Evolutionary conservation across 2,888 invertebrate genomes (phyloP).

Genomic region (Brachyptera risi): DNA sequence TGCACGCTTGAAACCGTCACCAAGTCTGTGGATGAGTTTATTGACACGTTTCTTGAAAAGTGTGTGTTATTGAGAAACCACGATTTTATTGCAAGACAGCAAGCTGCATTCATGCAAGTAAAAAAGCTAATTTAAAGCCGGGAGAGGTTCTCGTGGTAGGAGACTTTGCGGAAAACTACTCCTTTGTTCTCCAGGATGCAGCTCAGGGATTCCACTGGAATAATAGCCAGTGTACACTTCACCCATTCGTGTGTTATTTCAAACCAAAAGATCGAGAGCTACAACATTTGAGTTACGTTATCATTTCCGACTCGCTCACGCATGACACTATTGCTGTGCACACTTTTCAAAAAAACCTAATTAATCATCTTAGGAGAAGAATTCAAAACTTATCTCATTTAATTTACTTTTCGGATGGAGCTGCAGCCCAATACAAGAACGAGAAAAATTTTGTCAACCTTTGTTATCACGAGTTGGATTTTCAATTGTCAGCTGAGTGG

Average conservation of each 20-base stretch:
- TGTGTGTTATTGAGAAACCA: background rate
- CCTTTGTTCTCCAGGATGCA: slow-evolving; percentile 19
- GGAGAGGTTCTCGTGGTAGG: slow-evolving; percentile 1
- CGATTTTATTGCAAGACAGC: slow-evolving; percentile 7
- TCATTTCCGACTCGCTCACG: slow-evolving; percentile 31
- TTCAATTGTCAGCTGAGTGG: slow-evolving; percentile 28
- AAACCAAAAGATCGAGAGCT: slow-evolving; percentile 20
- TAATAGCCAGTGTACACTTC: slow-evolving; percentile 20
- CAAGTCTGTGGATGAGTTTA: background rate
- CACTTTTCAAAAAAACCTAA: slow-evolving; percentile 28
- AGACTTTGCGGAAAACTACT: slow-evolving; percentile 23
- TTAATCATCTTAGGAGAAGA: slow-evolving; percentile 28
- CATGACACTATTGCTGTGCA: slow-evolving; percentile 22
- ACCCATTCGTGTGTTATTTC: slow-evolving; percentile 15
- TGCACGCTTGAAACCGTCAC: background rate
- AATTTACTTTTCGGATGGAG: slow-evolving; percentile 5
- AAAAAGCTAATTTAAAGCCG: background rate
- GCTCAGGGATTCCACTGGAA: slow-evolving; percentile 24
- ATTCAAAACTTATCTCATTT: slow-evolving; percentile 15
- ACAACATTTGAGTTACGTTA: slow-evolving; percentile 27
- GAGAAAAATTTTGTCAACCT: background rate
- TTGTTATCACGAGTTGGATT: slow-evolving; percentile 15
- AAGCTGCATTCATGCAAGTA: background rate
- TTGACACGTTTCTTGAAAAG: background rate
- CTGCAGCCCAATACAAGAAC: slow-evolving; percentile 13